A percentile compares a stretch with the other conserved stretches of the same genome.
Evolutionary conservation across 92 coral and sea anemone genomes (phyloP).

Genomic region (Actinernus sp.): DNA sequence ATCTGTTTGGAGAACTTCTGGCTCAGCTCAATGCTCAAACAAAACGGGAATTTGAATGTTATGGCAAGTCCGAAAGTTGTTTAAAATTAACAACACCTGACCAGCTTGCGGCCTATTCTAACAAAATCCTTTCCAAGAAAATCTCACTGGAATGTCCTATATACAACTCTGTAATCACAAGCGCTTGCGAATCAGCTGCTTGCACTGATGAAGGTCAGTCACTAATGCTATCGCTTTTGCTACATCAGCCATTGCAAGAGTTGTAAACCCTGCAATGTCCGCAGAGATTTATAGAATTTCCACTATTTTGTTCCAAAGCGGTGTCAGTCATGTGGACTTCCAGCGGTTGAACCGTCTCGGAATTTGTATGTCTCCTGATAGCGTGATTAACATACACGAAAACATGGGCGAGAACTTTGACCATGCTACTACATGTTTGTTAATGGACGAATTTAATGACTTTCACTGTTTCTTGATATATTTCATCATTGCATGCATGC

Average conservation of each 20-base stretch:
- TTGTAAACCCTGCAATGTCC: conserved; percentile 6
- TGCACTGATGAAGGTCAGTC: too few relatives aligned
- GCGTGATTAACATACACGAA: not conserved
- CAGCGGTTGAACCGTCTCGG: conserved; percentile 9
- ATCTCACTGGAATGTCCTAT: not conserved
- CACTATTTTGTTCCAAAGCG: conserved; percentile 2
- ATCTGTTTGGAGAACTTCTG: conserved; percentile 11
- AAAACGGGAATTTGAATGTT: conserved; percentile 19
- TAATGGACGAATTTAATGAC: too few relatives aligned
- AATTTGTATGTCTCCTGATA: conserved; percentile 6
- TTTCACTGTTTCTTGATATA: too few relatives aligned
- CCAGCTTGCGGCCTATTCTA: conserved; percentile 11
- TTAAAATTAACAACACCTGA: conserved; percentile 7
- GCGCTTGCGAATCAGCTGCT: conserved; percentile 5
- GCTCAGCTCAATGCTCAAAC: conserved; percentile 9
- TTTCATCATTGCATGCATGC: too few relatives aligned
- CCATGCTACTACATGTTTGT: too few relatives aligned
- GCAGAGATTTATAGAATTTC: conserved; percentile 4
- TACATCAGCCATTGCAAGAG: not conserved
- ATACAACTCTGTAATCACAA: conserved; percentile 28
- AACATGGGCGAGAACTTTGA: conserved; percentile 8
- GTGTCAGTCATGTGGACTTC: not conserved
- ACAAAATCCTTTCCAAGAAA: conserved; percentile 9
- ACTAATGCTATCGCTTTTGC: conserved; percentile 7
- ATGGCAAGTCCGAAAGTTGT: conserved; percentile 16